Evolutionary conservation across 2,888 invertebrate species (phyloP).

Genomic region (Cheilosia grossa): DNA sequence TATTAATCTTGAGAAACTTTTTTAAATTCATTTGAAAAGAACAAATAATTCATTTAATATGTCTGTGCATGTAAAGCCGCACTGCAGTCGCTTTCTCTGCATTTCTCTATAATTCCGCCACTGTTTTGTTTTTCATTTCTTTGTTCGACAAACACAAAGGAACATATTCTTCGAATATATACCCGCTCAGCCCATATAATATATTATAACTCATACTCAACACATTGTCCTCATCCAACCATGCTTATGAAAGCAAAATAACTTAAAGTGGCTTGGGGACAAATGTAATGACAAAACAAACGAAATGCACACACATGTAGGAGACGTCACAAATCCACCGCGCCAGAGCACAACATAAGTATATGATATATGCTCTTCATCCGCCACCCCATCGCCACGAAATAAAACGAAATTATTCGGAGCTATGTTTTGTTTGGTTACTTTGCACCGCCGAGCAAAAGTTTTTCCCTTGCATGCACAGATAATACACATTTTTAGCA

Average conservation of each 20-base stretch:
- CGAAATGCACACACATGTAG: slow-evolving; percentile 74
- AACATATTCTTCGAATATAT: slow-evolving; percentile 55
- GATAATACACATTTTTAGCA: slow-evolving; percentile 74
- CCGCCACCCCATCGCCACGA: background rate
- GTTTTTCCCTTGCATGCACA: slow-evolving; percentile 72
- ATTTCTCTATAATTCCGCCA: slow-evolving; percentile 33
- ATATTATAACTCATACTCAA: slow-evolving; percentile 54
- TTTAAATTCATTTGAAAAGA: background rate
- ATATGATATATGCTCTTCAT: too few relatives aligned
- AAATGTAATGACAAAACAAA: slow-evolving; percentile 75
- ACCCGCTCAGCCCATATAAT: slow-evolving; percentile 58
- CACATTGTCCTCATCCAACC: slow-evolving; percentile 62
- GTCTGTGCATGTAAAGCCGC: slow-evolving; percentile 24
- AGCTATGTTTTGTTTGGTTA: slow-evolving; percentile 73
- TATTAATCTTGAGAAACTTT: background rate
- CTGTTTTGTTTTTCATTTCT: slow-evolving; percentile 60
- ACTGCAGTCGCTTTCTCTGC: slow-evolving; percentile 32
- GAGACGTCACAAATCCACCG: slow-evolving; percentile 46
- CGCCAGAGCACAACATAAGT: slow-evolving; percentile 7
- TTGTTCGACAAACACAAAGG: slow-evolving; percentile 60
- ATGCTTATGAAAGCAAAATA: slow-evolving; percentile 73
- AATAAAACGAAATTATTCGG: slow-evolving; percentile 69
- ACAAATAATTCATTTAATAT: slow-evolving; percentile 38
- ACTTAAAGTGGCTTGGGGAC: slow-evolving; percentile 72
- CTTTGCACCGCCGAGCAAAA: slow-evolving; percentile 69